Evolutionary conservation across 2,113 vertebrate genomes (phyloP), one percentile per base, ranked within the genome.

Genomic region (Hydrochoerus hydrochaeris): DNA sequence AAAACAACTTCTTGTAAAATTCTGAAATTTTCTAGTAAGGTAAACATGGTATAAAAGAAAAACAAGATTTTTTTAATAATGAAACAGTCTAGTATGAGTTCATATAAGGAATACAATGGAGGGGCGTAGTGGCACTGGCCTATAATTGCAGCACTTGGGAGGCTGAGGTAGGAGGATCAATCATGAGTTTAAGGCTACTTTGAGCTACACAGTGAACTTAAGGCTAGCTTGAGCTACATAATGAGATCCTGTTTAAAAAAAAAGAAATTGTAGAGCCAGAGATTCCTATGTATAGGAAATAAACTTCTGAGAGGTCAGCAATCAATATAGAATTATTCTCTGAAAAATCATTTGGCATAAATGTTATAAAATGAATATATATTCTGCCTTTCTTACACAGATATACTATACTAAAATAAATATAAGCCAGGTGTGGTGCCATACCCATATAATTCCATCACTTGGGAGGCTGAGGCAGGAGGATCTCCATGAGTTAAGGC

Each of bases 1-100:
- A 73, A 95, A 91, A 84, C 14, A n/a, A 30, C 32, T 78, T n/a
- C n/a, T n/a, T 85, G 35, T 58, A 65, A 77, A 97, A 85, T 62
- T 85, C 28, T 17, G 62, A 96, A 90, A 65, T 38, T 78, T 63
- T 93, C 38, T 78, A 69, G 44, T 75, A 62, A 95, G 46, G n/a
- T 63, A 73, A 94, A 92, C 57, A 81, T 32, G 12, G n/a, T 81
- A 78, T 17, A 46, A 91, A 96, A 90, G 62, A 19, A 92, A 82
- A 94, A 57, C 22, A 85, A 88, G 77, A 91, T 52, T 52, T 80
- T 73, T 44, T 80, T 3, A 81, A 87, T 13, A 88, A 80, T 28
- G 73, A 69, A 35, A 78, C 71, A 16, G 44, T 11, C 10, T 75
- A 60, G 30, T 14, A 78, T 24, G 88, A 73, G 44, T 78, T 95